A percentile compares a stretch with the other conserved stretches of the same genome.
phyloP scores from a whole-genome alignment of 2,797 vertebrate genomes.

The Aeoliscus strigatus region DNA sequence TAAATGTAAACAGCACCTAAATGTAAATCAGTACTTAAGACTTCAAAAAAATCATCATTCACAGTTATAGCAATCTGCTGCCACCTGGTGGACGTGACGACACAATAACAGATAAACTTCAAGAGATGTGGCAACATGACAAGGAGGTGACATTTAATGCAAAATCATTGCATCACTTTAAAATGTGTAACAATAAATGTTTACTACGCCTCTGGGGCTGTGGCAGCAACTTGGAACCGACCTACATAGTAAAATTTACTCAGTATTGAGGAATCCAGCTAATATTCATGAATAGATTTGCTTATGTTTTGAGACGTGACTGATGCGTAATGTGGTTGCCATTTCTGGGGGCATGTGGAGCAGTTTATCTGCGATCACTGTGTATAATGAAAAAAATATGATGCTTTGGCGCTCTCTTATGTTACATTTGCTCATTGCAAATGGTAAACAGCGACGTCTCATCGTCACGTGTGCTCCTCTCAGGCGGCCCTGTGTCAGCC shows the following conservation, averaged over 20 bases:
- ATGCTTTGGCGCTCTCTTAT: background rate
- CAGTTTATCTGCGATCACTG: too few relatives aligned
- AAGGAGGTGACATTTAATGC: background rate
- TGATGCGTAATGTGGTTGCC: too few relatives aligned
- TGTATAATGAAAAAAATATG: too few relatives aligned
- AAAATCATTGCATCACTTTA: background rate
- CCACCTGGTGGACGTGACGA: conserved; percentile 31
- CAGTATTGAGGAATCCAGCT: background rate
- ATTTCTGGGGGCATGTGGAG: too few relatives aligned
- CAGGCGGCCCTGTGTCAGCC: conserved; percentile 16
- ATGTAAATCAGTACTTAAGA: too few relatives aligned
- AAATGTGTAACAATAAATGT: background rate
- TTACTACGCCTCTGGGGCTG: too few relatives aligned
- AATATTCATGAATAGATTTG: background rate
- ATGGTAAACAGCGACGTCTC: conserved; percentile 61
- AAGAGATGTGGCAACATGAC: background rate
- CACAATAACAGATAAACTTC: background rate
- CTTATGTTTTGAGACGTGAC: too few relatives aligned
- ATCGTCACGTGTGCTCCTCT: conserved; percentile 51
- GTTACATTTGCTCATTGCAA: conserved; percentile 25
- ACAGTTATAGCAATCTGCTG: conserved; percentile 28
- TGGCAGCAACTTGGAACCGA: background rate
- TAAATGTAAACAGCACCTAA: too few relatives aligned
- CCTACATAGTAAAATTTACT: too few relatives aligned
- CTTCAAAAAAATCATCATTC: background rate